Conservation (phyloP, 2,888 invertebrate genomes). For the Xanthorhoe designata region DNA sequence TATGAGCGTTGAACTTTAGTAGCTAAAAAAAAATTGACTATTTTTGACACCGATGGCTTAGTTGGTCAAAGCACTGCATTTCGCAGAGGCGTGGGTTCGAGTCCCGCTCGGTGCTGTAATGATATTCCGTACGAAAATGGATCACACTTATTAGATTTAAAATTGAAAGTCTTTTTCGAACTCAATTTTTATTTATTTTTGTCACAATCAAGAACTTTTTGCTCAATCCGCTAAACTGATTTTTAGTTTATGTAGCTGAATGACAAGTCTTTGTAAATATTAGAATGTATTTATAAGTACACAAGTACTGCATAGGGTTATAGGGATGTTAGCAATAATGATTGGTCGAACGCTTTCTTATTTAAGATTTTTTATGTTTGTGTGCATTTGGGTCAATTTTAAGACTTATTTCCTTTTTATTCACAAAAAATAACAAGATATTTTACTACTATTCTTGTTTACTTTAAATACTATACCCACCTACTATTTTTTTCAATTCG, state of each 20-base stretch:
- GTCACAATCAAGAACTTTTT: conserved; percentile 24
- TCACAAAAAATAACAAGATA: neutral
- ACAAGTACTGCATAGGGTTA: conserved; percentile 66
- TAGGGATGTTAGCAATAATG: conserved; percentile 81
- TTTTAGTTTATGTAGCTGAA: conserved; percentile 60
- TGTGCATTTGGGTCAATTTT: conserved; percentile 35
- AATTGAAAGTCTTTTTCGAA: conserved; percentile 24
- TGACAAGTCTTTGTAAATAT: conserved; percentile 82
- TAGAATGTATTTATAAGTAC: conserved; percentile 78
- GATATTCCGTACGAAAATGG: conserved; percentile 12
- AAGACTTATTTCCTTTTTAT: neutral
- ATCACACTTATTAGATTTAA: conserved; percentile 31
- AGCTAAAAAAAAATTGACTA: neutral
- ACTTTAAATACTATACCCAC: neutral
- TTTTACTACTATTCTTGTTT: neutral
- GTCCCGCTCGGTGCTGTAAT: conserved; percentile 25
- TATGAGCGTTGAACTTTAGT: neutral
- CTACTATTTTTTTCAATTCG: neutral
- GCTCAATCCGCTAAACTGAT: conserved; percentile 46
- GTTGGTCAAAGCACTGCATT: conserved; percentile 24
- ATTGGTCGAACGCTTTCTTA: conserved; percentile 75
- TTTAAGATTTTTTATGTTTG: conserved; percentile 35
- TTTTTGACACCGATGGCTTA: conserved; percentile 24
- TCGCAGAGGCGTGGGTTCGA: conserved; percentile 25
- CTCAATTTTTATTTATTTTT: conserved; percentile 30